Evolutionary conservation across 2,888 invertebrate species (phyloP), one percentile per base, ranked within the genome.

Genomic region (Melipona bicolor): DNA sequence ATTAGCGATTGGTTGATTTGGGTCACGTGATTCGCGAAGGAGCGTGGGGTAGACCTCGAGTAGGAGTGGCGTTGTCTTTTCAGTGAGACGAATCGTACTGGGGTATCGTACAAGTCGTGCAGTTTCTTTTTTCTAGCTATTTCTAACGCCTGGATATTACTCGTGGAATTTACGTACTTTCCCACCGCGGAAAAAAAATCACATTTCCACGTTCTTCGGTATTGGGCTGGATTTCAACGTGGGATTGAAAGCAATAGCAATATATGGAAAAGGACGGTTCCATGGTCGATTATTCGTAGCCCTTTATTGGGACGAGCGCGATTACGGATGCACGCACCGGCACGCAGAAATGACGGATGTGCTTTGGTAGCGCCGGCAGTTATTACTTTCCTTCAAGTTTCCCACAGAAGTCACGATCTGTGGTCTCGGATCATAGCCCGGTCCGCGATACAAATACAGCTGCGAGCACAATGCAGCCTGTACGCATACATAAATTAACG

Each of bases 341-440:
- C 70, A 85, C 82, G 81, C 82, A 81, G 72, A 79, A 85, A 81
- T 88, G 81, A 82, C 83, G 85, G 82, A 87, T 83, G 77, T 72
- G 72, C 82, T 71, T 21, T n/a, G 67, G 81, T 85, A 67, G 82
- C 76, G 80, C 78, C 86, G 85, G 79, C 88, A 88, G 91, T 91
- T 92, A 93, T 93, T 91, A 92, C 91, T 91, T 91, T 92, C 89
- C 92, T 93, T 92, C 91, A 91, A 92, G 92, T 94, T 94, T 94
- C 94, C 94, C 94, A 94, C 94, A 94, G 92, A 92, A 94, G 94
- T 94, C 94, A 94, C 92, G 94, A 94, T 94, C 92, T 92, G 93
- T 91, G 93, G 94, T 94, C 93, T 93, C 93, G 93, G 92, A 94
- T 94, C 93, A 94, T 93, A 94, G 92, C 92, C 90, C 90, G 90